Conservation (phyloP, 2,113 vertebrate genomes). For the Otocyon megalotis region DNA sequence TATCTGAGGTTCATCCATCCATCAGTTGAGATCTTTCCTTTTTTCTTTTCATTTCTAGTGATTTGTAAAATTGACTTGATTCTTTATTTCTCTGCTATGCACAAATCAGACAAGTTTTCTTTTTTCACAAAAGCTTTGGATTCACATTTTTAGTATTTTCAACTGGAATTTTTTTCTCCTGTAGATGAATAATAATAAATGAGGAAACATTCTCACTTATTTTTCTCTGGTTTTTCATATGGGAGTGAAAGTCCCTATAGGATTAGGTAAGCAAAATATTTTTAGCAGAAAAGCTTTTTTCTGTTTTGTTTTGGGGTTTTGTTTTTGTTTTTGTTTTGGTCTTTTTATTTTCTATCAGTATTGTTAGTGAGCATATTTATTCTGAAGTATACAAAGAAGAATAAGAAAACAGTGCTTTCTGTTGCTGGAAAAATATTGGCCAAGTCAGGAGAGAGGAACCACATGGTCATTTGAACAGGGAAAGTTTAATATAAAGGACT, state of each 20-base stretch:
- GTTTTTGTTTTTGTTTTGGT: constrained; percentile 9
- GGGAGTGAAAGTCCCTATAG: not conserved
- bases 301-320: not conserved
- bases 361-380: not conserved
- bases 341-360: not conserved
- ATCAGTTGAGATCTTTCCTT: not conserved
- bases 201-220: constrained; percentile 1
- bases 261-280: not conserved
- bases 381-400: not conserved
- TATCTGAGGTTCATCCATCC: not conserved
- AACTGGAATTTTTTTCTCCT: not conserved
- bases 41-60: constrained; percentile 44
- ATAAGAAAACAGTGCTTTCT: not conserved
- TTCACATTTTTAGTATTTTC: constrained; percentile 30
- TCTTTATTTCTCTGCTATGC: not conserved
- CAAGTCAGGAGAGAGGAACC: not conserved
- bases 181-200: not conserved
- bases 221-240: not conserved
- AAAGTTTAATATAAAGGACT: not conserved
- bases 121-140: not conserved
- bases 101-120: not conserved
- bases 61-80: constrained; percentile 40
- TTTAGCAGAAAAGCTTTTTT: not conserved
- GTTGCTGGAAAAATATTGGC: not conserved
- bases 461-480: not conserved